Percentiles rank a stretch among this genome's conserved stretches.
Conservation (phyloP, 2,797 vertebrate species). For the Pseudochromis fuscus region DNA sequence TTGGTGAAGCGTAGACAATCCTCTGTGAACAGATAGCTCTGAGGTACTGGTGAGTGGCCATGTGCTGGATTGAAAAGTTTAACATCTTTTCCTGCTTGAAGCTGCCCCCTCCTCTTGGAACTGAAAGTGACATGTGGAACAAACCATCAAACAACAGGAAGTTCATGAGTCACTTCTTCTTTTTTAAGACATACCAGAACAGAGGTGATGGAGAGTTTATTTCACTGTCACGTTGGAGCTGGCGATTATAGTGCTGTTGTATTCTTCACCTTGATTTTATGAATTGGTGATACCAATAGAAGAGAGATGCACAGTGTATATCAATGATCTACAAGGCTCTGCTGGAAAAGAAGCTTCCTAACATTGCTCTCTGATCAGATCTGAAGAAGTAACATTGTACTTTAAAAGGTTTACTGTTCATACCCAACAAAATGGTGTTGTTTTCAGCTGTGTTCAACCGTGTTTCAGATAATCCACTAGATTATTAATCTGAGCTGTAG, state of each 20-base stretch:
- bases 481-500: too few species aligned
- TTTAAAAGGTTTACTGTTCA: too few species aligned
- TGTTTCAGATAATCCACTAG: too few species aligned
- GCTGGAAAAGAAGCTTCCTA: not conserved
- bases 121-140: slow-evolving; percentile 46
- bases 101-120: slow-evolving; percentile 64
- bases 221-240: not conserved
- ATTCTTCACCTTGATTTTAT: too few species aligned
- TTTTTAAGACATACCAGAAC: too few species aligned
- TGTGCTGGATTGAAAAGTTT: slow-evolving; percentile 50
- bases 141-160: not conserved
- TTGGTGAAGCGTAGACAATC: slow-evolving; percentile 39
- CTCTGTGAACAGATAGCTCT: slow-evolving; percentile 41
- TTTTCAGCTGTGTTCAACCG: too few species aligned
- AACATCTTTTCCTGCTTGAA: slow-evolving; percentile 44
- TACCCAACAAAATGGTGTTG: too few species aligned
- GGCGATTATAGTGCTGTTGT: not conserved
- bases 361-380: not conserved
- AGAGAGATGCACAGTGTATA: too few species aligned
- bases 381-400: too few species aligned
- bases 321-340: too few species aligned
- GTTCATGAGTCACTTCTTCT: not conserved
- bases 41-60: slow-evolving; percentile 58
- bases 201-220: not conserved
- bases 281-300: too few species aligned